These are phyloP conservation scores for Mionectes olivaceus DNA, from an alignment of 2,797 vertebrate genomes.

Conservation along the genomic window DNA sequence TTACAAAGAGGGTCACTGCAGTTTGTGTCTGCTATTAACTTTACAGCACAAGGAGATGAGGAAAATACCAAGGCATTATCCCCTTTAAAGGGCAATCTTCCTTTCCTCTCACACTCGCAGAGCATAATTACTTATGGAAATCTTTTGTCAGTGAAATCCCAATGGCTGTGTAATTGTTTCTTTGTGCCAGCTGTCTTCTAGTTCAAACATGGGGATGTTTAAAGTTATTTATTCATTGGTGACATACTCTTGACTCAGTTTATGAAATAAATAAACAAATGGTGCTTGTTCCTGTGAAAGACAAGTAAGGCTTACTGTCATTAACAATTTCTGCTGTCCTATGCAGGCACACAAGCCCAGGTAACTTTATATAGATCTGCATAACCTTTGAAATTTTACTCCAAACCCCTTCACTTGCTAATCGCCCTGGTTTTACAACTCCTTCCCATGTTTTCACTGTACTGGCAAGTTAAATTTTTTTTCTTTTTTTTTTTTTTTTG, in stretches of 20 bases:
- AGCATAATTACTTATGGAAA: constrained; percentile 13
- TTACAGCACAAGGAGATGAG: not conserved
- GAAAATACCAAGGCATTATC: constrained; percentile 37
- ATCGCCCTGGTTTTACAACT: not conserved
- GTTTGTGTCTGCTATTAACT: constrained; percentile 22
- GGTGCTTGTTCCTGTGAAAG: not conserved
- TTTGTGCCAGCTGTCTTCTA: constrained; percentile 50
- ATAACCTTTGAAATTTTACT: not conserved
- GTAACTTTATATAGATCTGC: not conserved
- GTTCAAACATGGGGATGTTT: constrained; percentile 50
- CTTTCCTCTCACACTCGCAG: not conserved
- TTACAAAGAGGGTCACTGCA: not conserved
- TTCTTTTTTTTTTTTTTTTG: not conserved
- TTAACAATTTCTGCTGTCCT: not conserved
- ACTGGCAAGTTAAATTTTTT: not conserved
- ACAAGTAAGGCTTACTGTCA: not conserved
- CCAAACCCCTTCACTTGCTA: not conserved
- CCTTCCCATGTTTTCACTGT: not conserved
- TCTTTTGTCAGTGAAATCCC: constrained; percentile 48
- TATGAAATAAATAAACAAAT: constrained; percentile 38
- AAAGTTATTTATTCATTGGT: constrained; percentile 68
- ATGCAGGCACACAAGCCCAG: not conserved
- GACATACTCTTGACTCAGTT: constrained; percentile 53
- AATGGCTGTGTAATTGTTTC: constrained; percentile 58
- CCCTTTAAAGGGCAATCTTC: constrained; percentile 32